Base-by-base conservation (phyloP, 2,888 invertebrate genomes). In the Eristalis pertinax region DNA sequence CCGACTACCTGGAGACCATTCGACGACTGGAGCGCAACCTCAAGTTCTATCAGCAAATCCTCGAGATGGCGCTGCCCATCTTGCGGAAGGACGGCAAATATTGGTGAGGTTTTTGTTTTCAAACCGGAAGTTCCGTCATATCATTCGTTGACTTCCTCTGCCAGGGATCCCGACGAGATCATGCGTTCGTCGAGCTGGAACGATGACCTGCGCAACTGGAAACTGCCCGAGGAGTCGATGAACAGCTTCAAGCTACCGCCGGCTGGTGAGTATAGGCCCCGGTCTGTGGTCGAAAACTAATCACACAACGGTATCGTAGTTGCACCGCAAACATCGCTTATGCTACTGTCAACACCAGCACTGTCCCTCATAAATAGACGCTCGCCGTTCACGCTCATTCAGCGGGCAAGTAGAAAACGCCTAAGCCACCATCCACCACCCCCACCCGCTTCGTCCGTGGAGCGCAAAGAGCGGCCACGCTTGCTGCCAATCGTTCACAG, bases 1-100 rank as follows among this genome's bases (percentile, higher is more conserved):
- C 96, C n/a, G 97, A 97, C 91, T 97, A 97, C 91, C 92, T 97
- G 88, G 97, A 97, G 90, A 96, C 97, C 0, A 97, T 97, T 41
- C 93, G 97, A 22, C 94, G 95, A 89, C 95, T 97, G 90, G 96
- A 96, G 78, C 95, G 95, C 88, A 95, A 96, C 90, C 91, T 96
- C 26, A 95, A 96, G 91, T 94, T 97, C 62, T 92, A 95, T 88
- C 94, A 95, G 76, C 95, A 95, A 90, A 94, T 96, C n/a, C 91
- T 95, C 3, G 95, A 95, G 35, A 95, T 95, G 92, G 94, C 97
- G 5, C 94, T 95, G 73, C 96, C 96, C 0, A 95, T 95, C 60
- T 93, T 97, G 32, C 94, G 96, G 62, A 95, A 95, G 88, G 96
- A 96, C 90, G 96, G 96, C 90, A 97, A 96, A 92, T 96, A 96